Percentiles rank a stretch among this genome's conserved stretches.
Evolutionary conservation across 2,113 vertebrate genomes (phyloP).

Genomic region (Seriola quinqueradiata): DNA sequence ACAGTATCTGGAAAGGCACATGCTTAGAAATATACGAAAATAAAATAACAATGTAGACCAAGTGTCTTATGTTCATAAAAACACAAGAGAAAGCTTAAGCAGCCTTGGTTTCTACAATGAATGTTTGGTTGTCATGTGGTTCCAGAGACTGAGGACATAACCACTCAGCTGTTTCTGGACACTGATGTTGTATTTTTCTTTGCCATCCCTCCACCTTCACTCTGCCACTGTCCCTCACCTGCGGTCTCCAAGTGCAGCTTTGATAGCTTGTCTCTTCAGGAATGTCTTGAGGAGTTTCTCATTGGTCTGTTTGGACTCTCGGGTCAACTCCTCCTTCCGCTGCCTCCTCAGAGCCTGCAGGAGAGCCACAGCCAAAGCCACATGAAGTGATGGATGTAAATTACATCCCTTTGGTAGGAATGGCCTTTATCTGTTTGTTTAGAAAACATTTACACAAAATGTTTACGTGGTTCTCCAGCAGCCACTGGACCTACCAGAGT

Average conservation of each 20-base stretch:
- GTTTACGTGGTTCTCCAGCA: not conserved
- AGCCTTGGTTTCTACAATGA: too few relatives aligned
- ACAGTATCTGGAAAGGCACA: too few relatives aligned
- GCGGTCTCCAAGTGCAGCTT: slow-evolving; percentile 87
- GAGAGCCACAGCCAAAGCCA: not conserved
- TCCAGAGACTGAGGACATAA: not conserved
- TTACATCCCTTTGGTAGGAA: not conserved
- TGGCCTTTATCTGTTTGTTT: not conserved
- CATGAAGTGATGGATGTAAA: too few relatives aligned
- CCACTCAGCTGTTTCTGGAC: not conserved
- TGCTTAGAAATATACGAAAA: too few relatives aligned
- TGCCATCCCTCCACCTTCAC: not conserved
- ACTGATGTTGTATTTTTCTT: not conserved
- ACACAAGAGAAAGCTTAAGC: too few relatives aligned
- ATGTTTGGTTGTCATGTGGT: too few relatives aligned
- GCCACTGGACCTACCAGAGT: slow-evolving; percentile 88
- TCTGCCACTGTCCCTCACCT: slow-evolving; percentile 80
- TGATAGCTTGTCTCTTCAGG: slow-evolving; percentile 94
- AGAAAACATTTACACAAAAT: not conserved
- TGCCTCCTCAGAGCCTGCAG: slow-evolving; percentile 92
- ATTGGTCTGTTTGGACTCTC: slow-evolving; percentile 90
- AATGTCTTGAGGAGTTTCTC: slow-evolving; percentile 95
- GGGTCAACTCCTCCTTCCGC: slow-evolving; percentile 88
- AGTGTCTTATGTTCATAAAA: too few relatives aligned
- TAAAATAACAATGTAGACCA: too few relatives aligned